phyloP scores from a whole-genome alignment of 2,888 invertebrate species.

The Aphrophora alni region DNA sequence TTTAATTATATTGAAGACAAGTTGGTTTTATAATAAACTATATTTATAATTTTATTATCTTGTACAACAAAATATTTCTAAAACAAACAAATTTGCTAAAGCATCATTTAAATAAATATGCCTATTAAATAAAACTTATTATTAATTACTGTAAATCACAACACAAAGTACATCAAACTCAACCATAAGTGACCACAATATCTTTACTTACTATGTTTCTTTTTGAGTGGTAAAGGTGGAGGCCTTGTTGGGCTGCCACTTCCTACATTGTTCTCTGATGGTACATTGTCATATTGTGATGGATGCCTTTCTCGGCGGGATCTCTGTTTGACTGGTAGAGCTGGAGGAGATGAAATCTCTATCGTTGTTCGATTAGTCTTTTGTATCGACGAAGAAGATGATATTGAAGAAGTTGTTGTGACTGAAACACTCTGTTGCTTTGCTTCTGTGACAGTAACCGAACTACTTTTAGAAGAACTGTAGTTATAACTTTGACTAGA shows the following conservation, averaged over 20 bases:
- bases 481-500: conserved; percentile 43
- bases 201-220: conserved; percentile 88
- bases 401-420: not conserved
- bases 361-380: not conserved
- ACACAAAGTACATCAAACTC: not conserved
- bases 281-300: conserved; percentile 75
- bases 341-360: conserved; percentile 59
- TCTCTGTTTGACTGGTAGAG: conserved; percentile 68
- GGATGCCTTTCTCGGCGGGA: conserved; percentile 65
- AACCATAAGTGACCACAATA: not conserved
- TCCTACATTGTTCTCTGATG: conserved; percentile 27
- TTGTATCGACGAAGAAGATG: not conserved
- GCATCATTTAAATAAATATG: too few species aligned
- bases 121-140: not conserved
- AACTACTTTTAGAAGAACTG: conserved; percentile 28
- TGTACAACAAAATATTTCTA: too few species aligned
- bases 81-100: too few species aligned
- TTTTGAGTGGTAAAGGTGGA: conserved; percentile 91
- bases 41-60: too few species aligned
- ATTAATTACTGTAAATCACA: not conserved
- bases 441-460: conserved; percentile 23
- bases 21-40: too few species aligned
- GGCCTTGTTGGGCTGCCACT: conserved; percentile 61
- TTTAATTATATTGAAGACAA: too few species aligned
- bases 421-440: conserved; percentile 13